These are phyloP conservation scores for Troides helena DNA, from an alignment of 2,888 invertebrate species.

Conservation along the genomic window DNA sequence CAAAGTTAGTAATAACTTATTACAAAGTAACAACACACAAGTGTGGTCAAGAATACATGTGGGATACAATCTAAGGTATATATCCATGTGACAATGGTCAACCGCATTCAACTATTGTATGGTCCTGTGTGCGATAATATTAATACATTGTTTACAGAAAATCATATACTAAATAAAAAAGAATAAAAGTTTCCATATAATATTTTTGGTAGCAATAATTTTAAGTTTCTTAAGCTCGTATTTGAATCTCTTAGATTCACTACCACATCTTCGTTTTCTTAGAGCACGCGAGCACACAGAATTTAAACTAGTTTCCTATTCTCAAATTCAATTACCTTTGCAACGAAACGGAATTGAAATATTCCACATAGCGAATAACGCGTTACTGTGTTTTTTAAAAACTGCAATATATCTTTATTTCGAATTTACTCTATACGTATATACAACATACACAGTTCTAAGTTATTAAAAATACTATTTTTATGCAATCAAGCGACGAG, in stretches of 20 bases:
- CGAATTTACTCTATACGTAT: background rate
- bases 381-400: background rate
- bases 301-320: constrained; percentile 26
- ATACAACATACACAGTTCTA: background rate
- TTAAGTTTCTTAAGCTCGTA: constrained; percentile 14
- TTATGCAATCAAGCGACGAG: too few species aligned
- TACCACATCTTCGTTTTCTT: constrained; percentile 22
- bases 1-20: too few species aligned
- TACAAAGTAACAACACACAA: too few species aligned
- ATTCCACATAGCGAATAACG: constrained; percentile 7
- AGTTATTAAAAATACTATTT: too few species aligned
- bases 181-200: background rate
- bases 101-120: background rate
- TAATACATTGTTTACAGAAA: background rate
- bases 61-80: too few species aligned
- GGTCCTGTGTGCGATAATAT: background rate
- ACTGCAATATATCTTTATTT: background rate
- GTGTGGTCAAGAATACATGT: background rate
- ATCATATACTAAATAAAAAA: background rate
- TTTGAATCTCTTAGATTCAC: constrained; percentile 25
- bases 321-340: constrained; percentile 27
- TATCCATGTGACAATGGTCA: background rate
- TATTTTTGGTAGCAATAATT: background rate
- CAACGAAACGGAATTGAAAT: constrained; percentile 17
- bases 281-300: constrained; percentile 18